phyloP scores from a whole-genome alignment of 2,113 vertebrate species.

The Bubo blakistoni region DNA sequence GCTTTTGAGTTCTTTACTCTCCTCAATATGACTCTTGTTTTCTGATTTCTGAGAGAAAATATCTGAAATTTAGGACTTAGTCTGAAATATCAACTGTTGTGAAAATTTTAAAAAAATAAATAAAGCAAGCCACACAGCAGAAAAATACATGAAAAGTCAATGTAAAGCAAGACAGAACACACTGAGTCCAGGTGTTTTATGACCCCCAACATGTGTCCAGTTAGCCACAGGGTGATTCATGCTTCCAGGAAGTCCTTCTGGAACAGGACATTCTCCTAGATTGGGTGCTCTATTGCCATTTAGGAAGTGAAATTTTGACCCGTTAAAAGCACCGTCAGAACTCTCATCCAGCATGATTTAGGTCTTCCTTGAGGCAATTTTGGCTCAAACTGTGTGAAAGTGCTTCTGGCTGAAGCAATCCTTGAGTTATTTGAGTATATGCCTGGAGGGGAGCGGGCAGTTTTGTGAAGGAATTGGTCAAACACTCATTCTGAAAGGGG shows the following conservation, averaged over 20 bases:
- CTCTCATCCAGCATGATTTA: not conserved
- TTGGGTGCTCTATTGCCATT: not conserved
- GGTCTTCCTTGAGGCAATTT: not conserved
- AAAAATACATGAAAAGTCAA: not conserved
- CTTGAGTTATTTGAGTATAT: not conserved
- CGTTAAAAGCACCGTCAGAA: not conserved
- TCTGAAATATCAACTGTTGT: not conserved
- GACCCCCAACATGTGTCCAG: not conserved
- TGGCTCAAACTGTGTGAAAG: conserved; percentile 41
- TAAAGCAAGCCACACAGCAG: not conserved
- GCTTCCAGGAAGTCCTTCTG: not conserved
- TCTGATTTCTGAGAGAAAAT: not conserved
- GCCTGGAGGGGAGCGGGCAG: not conserved
- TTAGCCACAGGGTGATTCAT: not conserved
- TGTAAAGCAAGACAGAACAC: not conserved
- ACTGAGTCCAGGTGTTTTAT: not conserved
- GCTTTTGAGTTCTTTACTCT: not conserved
- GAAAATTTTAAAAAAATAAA: not conserved
- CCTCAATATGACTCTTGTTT: not conserved
- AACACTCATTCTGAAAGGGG: not conserved
- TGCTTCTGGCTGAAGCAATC: conserved; percentile 8
- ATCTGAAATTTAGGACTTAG: not conserved
- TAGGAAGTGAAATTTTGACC: not conserved
- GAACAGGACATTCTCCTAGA: not conserved
- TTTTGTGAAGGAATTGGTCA: not conserved